Evolutionary conservation across 1,140 invertebrate genomes (phyloP), one percentile per base, ranked within the genome.

Genomic region (Tyrophagus putrescentiae): DNA sequence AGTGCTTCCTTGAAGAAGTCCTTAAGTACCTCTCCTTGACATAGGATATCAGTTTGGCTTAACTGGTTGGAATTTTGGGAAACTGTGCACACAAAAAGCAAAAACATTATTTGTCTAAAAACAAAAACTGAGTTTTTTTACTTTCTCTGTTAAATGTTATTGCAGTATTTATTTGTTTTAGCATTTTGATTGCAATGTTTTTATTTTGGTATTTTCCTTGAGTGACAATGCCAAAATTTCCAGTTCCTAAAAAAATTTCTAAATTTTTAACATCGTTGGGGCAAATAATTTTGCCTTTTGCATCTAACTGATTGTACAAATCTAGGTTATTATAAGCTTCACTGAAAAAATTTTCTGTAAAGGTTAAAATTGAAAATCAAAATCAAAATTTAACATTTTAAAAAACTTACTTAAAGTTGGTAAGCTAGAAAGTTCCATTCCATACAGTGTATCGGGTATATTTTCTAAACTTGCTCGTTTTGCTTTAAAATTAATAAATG

Each of bases 1-100:
- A 76, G 61, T 0, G 72, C 75, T 67, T 77, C 75, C 18, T 74
- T 67, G 1, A 76, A 62, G 57, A 77, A 76, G 28, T 13, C 9
- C n/a, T 27, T 3, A 3, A 27, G 13, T 3, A 16, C 29, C 21
- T 60, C 32, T 18, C 52, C 75, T n/a, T n/a, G n/a, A n/a, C n/a
- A n/a, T n/a, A n/a, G n/a, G n/a, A n/a, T n/a, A n/a, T n/a, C n/a
- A n/a, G n/a, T n/a, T n/a, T 32, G 28, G n/a, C 1, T 3, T 33
- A 2, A 11, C 9, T 31, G 11, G 9, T 54, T 33, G 52, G 31
- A 7, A n/a, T 54, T 28, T 54, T 25, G 1, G n/a, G 31, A 3
- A 11, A n/a, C 1, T 34, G 11, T 1, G n/a, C 2, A 52, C 32
- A 27, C 13, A 27, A 27, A 18, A 9, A 7, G 39, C 39, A n/a